A percentile compares a stretch with the other conserved stretches of the same genome.
Conservation (phyloP, 2,888 invertebrate genomes). For the Tricholauxania praeusta region DNA sequence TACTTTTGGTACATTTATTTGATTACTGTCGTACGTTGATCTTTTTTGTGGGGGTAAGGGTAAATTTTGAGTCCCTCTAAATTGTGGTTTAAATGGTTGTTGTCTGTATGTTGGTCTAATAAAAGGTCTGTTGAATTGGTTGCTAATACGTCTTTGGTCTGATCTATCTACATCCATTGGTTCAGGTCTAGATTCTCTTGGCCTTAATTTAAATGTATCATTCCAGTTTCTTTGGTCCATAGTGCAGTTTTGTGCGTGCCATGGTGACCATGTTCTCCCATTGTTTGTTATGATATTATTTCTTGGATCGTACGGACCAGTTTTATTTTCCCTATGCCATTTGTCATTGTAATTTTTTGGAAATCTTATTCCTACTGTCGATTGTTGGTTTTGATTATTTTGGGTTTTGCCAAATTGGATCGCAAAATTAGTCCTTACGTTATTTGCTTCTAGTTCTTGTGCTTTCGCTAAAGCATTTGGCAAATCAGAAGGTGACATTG, state of each 20-base stretch:
- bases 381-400: not conserved
- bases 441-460: conserved; percentile 8
- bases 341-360: not conserved
- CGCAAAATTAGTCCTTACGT: no score
- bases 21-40: no score
- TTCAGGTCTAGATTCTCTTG: not conserved
- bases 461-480: conserved; percentile 16
- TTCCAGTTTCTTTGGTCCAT: no score
- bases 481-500: not conserved
- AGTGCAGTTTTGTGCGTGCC: no score
- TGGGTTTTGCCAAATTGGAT: not conserved
- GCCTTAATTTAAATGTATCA: not conserved
- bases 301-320: not conserved
- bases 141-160: not conserved
- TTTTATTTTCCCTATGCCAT: no score
- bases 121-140: no score
- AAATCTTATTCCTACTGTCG: no score
- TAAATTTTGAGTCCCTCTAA: no score
- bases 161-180: conserved; percentile 8
- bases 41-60: no score
- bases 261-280: not conserved
- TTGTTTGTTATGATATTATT: not conserved
- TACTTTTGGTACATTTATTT: no score
- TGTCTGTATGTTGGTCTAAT: no score
- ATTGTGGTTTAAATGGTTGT: no score